Conservation (phyloP, 2,888 invertebrate species). For the Protonemura montana region DNA sequence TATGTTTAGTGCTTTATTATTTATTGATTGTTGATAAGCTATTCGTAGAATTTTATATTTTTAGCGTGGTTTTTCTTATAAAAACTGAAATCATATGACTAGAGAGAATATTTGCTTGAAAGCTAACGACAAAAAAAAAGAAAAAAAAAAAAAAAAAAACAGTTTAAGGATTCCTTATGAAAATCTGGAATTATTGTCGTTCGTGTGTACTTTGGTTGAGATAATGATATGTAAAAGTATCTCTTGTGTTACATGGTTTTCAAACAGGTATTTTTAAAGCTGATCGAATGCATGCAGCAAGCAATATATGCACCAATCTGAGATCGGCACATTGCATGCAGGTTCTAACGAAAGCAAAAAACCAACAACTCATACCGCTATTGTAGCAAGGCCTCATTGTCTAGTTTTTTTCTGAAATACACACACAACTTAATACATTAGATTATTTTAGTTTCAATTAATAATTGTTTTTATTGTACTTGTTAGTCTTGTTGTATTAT, state of each 20-base stretch:
- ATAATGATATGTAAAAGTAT: not conserved
- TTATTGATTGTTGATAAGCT: not conserved
- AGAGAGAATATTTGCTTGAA: not conserved
- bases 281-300: constrained; percentile 39
- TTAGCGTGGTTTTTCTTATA: not conserved
- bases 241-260: constrained; percentile 12
- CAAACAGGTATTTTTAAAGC: constrained; percentile 2
- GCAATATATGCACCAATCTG: constrained; percentile 20
- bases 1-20: constrained; percentile 3
- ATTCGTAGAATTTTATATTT: not conserved
- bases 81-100: not conserved
- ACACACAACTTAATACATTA: constrained; percentile 37
- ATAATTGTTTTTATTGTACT: not conserved
- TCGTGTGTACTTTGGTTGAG: not conserved
- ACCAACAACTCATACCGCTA: constrained; percentile 36
- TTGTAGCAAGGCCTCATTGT: constrained; percentile 35
- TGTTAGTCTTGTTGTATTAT: constrained; percentile 28
- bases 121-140: not conserved
- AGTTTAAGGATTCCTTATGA: not conserved
- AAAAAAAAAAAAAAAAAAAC: not conserved
- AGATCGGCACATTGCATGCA: constrained; percentile 20
- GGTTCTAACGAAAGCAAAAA: constrained; percentile 34
- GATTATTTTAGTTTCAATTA: constrained; percentile 40
- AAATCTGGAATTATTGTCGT: not conserved
- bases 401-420: constrained; percentile 28